Base-by-base conservation (phyloP, 2,888 invertebrate species). In the Phragmatobia fuliginosa region DNA sequence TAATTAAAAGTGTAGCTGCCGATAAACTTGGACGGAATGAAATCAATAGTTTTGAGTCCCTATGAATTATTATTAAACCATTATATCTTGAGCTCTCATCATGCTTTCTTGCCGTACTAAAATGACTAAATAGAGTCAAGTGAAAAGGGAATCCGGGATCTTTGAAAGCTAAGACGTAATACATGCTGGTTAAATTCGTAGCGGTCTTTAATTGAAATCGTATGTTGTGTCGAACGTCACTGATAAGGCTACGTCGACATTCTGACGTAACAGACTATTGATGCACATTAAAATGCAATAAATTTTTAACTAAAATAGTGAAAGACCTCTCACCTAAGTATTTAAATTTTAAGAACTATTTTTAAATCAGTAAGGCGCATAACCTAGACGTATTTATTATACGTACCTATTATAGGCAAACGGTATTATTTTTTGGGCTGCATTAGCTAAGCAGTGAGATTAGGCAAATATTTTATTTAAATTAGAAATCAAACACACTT, bases 1-100 rank as follows among this genome's bases (percentile, higher is more conserved):
- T 95, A 95, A 95, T 95, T 95, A 95, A 95, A 95, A 92, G 91
- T 92, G 91, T 94, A 85, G 93, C 94, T 93, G 93, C 91, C 92
- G 95, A 95, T 94, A 93, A 94, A 90, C 87, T 89, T 81, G 83
- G 90, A 88, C 88, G 87, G 88, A 89, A 88, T 88, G 87, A 90
- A 88, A 88, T 89, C 90, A 90, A 92, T 90, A 91, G 92, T 91
- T 92, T 90, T 89, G 91, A 92, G 91, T 91, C 88, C 28, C 90
- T 87, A 88, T 87, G 88, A 89, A 83, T 87, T 89, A 87, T 87
- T 88, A 88, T 88, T 77, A 68, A 87, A 89, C 94, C 94, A 92
- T 78, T 77, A n/a, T 76, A 64, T 61, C 66, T 64, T 78, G 94
- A 92, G 77, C 92, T 81, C 84, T 82, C 77, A 71, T 69, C 68